Conservation (phyloP, 2,113 vertebrate genomes). For the Ancistrus triradiatus region DNA sequence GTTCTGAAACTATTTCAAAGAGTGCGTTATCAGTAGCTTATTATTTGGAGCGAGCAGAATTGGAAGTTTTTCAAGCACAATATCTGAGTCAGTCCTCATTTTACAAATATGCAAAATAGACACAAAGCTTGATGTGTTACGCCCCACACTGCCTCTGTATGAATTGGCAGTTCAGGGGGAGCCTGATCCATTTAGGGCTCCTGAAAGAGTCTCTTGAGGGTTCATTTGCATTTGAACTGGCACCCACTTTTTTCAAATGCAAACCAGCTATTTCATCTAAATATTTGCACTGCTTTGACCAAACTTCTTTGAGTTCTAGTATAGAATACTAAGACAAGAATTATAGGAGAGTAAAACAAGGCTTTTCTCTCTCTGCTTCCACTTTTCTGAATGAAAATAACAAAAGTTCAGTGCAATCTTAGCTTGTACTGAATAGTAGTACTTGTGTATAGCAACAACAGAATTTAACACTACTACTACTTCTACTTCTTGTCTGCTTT, state of each 20-base stretch:
- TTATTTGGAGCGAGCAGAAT: no score
- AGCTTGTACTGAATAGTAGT: background rate
- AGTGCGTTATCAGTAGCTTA: no score
- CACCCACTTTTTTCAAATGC: conserved; percentile 47
- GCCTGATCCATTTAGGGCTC: conserved; percentile 30
- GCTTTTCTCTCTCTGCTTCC: conserved; percentile 12
- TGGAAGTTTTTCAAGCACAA: no score
- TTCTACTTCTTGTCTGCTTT: no score
- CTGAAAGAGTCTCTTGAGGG: conserved; percentile 43
- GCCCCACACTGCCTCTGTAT: background rate
- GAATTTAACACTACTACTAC: conserved; percentile 4
- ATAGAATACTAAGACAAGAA: conserved; percentile 11
- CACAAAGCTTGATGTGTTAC: conserved; percentile 18
- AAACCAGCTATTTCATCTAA: conserved; percentile 50
- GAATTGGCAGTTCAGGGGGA: conserved; percentile 28
- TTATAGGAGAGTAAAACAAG: background rate
- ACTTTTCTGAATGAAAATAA: conserved; percentile 1
- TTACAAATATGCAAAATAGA: background rate
- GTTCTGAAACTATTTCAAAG: no score
- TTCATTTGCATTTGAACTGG: conserved; percentile 48
- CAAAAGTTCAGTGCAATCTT: background rate
- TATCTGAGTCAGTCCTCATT: no score
- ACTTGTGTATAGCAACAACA: conserved; percentile 15
- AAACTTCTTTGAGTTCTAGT: conserved; percentile 27
- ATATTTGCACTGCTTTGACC: conserved; percentile 54